phyloP scores from a whole-genome alignment of 2,113 vertebrate genomes.

The Stercorarius parasiticus region DNA sequence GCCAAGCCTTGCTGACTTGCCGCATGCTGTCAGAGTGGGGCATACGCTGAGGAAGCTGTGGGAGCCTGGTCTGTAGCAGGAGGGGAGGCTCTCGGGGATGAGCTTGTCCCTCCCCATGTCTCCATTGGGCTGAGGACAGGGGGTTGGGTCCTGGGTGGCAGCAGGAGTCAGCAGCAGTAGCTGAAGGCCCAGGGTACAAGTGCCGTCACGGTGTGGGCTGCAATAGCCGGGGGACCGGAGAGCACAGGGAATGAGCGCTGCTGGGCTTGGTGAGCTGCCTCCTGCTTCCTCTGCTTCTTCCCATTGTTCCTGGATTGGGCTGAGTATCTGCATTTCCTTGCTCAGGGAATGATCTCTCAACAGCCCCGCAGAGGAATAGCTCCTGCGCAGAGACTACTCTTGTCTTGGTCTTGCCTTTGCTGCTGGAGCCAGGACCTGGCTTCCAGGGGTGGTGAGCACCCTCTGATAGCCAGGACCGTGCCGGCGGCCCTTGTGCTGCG shows the following conservation, averaged over 20 bases:
- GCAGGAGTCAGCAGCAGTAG: not conserved
- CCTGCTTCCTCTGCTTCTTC: not conserved
- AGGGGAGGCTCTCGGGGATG: not conserved
- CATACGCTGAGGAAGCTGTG: rapidly evolving
- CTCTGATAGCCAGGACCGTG: not conserved
- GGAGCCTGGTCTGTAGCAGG: not conserved
- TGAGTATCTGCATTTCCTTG: rapidly evolving
- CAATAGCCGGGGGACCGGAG: not conserved
- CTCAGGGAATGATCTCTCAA: not conserved
- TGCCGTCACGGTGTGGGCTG: not conserved
- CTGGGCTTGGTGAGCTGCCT: not conserved
- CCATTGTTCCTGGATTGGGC: not conserved
- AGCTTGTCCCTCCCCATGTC: rapidly evolving
- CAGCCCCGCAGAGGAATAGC: not conserved
- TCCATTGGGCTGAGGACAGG: not conserved
- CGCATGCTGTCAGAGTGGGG: rapidly evolving
- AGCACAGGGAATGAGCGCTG: rapidly evolving
- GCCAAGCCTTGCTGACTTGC: not conserved
- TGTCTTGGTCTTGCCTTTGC: not conserved
- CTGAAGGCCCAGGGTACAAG: not conserved
- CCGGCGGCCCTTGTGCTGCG: not conserved
- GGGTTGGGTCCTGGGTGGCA: not conserved
- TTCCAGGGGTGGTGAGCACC: not conserved
- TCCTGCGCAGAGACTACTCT: not conserved
- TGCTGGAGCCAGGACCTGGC: not conserved